Base-by-base conservation (phyloP, 2,113 vertebrate genomes). In the Cololabis saira region DNA sequence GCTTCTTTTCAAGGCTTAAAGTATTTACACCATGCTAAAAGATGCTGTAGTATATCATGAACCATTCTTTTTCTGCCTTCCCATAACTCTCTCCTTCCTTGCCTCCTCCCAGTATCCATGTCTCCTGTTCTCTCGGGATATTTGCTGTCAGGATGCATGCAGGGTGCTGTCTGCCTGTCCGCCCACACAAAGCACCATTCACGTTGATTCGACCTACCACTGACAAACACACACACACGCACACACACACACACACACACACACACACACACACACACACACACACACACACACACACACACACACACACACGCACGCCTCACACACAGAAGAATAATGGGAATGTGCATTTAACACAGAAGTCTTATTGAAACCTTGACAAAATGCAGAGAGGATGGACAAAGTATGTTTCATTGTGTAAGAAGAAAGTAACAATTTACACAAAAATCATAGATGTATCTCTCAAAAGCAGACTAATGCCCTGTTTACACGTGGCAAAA, bases 141-240 rank as follows among this genome's bases (percentile, higher is more conserved):
- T 59, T 60, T 58, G 62, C 69, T 81, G 84, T 85, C 87, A 89
- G 82, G 66, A 49, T 69, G 54, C 56, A 83, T 62, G 72, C 71
- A 81, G 87, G 72, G 71, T 72, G 66, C 81, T 81, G 81, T 83
- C 79, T 81, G 77, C 74, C 67, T 84, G 80, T 80, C 84, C 72
- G 11, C 84, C 87, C 78, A 85, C 84, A 81, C 80, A 71, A 54
- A 70, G 59, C 73, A 78, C 76, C 73, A 84, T 57, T 76, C 59
- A 61, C 13, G 42, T 70, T 80, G 79, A 72, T 47, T 79, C 68
- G 16, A 72, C 78, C 72, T 66, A 76, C 75, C 71, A 49, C 65
- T 68, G 68, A 55, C 69, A 74, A 17, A 61, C 76, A 75, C 63
- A 58, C 45, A 53, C 4, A 30, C 30, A 4, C 8, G 8, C 30